A percentile compares a stretch with the other conserved stretches of the same genome.
Evolutionary conservation across 2,113 vertebrate species (phyloP).

Genomic region (Corynorhinus townsendii): DNA sequence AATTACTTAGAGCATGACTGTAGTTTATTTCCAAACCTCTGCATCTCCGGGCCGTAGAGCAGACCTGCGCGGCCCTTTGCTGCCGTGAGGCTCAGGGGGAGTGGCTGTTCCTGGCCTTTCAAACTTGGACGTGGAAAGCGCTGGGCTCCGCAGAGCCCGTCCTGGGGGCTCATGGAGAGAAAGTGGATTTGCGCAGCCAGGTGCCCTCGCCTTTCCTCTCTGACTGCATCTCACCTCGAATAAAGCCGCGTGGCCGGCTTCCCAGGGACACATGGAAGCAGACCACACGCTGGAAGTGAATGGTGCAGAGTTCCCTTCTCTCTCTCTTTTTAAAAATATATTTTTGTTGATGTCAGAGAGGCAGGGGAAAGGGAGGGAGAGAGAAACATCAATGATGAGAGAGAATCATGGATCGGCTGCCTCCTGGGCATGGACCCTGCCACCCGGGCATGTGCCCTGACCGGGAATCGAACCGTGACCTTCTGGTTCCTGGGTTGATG

Average conservation of each 20-base stretch:
- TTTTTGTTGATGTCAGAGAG: no score
- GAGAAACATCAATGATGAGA: no score
- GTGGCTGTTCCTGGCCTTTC: not conserved
- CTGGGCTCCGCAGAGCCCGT: not conserved
- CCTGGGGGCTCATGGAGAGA: not conserved
- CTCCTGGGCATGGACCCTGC: no score
- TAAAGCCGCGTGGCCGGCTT: not conserved
- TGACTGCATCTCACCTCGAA: not conserved
- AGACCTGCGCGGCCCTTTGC: not conserved
- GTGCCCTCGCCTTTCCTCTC: not conserved
- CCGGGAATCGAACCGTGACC: no score
- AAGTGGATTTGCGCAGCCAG: not conserved
- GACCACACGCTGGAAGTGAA: not conserved
- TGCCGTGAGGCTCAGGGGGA: not conserved
- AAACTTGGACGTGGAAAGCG: not conserved
- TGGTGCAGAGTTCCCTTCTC: not conserved
- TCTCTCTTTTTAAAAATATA: no score
- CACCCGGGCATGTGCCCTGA: no score
- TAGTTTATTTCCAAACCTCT: not conserved
- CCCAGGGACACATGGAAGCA: not conserved
- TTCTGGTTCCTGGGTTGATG: no score
- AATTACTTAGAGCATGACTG: constrained; percentile 54
- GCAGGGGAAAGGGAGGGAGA: no score
- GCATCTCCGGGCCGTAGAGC: not conserved
- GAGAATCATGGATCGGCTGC: no score